These are phyloP conservation scores for Corynorhinus townsendii DNA, from an alignment of 2,113 vertebrate genomes.

Conservation along the genomic window DNA sequence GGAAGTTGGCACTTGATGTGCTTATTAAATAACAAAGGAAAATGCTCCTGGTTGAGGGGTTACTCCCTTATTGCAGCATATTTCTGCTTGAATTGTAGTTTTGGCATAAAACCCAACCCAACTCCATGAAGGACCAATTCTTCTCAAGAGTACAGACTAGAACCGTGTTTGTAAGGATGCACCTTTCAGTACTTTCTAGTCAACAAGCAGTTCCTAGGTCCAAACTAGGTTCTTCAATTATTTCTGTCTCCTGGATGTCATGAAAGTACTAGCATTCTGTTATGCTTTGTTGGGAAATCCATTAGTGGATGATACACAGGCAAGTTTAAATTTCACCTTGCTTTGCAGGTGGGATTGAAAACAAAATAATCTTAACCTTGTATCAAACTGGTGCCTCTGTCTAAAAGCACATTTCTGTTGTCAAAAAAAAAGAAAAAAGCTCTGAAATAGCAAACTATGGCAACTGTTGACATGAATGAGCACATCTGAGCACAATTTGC, in stretches of 20 bases:
- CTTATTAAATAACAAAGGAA: neutral
- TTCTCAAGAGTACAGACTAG: conserved; percentile 39
- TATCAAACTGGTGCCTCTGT: conserved; percentile 53
- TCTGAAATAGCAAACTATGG: conserved; percentile 20
- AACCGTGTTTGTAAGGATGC: conserved; percentile 16
- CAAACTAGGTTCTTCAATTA: neutral
- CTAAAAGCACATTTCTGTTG: conserved; percentile 49
- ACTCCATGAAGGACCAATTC: neutral
- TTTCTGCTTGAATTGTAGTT: neutral
- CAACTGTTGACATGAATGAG: conserved; percentile 28
- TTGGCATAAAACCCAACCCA: neutral
- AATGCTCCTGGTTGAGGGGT: neutral
- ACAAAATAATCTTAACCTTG: conserved; percentile 12
- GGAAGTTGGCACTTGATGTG: neutral
- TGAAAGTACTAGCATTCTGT: neutral
- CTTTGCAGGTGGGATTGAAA: neutral
- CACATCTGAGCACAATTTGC: conserved; percentile 9
- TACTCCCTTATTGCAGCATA: neutral
- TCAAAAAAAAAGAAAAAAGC: neutral
- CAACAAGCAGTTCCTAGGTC: neutral
- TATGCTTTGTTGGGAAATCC: conserved; percentile 25
- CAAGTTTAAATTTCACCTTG: conserved; percentile 50
- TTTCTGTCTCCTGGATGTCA: neutral
- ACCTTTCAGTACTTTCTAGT: neutral
- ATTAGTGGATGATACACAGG: conserved; percentile 21